A percentile compares a stretch with the other conserved stretches of the same genome.
Evolutionary conservation across 2,888 invertebrate genomes (phyloP).

Genomic region (Cremastinae sp.): DNA sequence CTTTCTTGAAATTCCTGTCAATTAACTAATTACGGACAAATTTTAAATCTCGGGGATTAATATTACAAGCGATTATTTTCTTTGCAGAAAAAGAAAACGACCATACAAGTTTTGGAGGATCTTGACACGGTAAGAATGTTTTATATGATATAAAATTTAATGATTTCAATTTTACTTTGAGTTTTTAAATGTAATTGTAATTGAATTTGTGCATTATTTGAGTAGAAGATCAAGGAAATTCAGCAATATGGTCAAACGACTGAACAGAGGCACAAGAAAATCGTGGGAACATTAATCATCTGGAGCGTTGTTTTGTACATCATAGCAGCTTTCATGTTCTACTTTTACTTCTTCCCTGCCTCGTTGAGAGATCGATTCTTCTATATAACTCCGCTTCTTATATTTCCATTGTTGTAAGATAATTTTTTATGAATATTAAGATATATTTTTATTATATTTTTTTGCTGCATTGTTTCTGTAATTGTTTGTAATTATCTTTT

Average conservation of each 20-base stretch:
- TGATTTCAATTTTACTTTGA: slow-evolving; percentile 8
- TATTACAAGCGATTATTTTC: slow-evolving; percentile 27
- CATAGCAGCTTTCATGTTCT: slow-evolving; percentile 87
- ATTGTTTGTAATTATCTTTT: slow-evolving; percentile 23
- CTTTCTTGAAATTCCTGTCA: not conserved
- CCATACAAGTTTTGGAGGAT: slow-evolving; percentile 84
- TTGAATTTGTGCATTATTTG: not conserved
- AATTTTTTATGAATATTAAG: slow-evolving; percentile 21
- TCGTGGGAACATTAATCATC: slow-evolving; percentile 89
- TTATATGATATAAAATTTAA: slow-evolving; percentile 12
- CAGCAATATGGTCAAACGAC: slow-evolving; percentile 90
- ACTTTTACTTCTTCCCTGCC: slow-evolving; percentile 90
- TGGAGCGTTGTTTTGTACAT: slow-evolving; percentile 87
- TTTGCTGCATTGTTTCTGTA: slow-evolving; percentile 4
- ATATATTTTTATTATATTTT: slow-evolving; percentile 29
- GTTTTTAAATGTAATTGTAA: slow-evolving; percentile 10
- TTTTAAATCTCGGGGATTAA: too few species aligned
- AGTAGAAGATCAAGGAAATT: slow-evolving; percentile 87
- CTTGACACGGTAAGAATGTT: slow-evolving; percentile 83
- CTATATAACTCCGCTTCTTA: slow-evolving; percentile 89
- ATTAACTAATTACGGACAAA: too few species aligned
- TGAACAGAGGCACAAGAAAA: slow-evolving; percentile 89
- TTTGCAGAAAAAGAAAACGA: slow-evolving; percentile 83
- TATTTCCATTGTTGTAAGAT: slow-evolving; percentile 92
- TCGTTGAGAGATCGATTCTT: slow-evolving; percentile 87